Conservation (phyloP, 2,888 invertebrate species). For the Cantharis flavilabris region DNA sequence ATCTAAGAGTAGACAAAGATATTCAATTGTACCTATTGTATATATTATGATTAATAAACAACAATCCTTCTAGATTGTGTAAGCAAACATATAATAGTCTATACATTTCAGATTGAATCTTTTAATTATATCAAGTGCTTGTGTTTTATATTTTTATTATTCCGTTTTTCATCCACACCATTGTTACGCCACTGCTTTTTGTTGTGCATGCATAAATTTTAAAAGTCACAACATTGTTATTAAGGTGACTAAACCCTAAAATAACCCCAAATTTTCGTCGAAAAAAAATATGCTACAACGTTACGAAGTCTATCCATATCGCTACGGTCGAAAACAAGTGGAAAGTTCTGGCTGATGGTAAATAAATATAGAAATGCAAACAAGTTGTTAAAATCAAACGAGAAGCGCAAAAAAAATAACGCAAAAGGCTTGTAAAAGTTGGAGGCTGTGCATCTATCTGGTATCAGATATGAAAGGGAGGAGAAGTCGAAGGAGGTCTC, state of each 20-base stretch:
- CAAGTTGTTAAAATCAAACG: conserved; percentile 13
- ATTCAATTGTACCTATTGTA: conserved; percentile 11
- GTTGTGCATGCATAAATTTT: not conserved
- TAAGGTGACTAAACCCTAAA: not conserved
- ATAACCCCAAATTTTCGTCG: not conserved
- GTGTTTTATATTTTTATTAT: not conserved
- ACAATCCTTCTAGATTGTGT: not conserved
- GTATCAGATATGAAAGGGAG: conserved; percentile 40
- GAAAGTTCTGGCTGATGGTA: conserved; percentile 1
- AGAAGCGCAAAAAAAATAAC: conserved; percentile 7
- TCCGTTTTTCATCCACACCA: not conserved
- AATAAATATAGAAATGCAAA: conserved; percentile 9
- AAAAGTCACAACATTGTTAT: not conserved
- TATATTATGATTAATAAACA: conserved; percentile 12
- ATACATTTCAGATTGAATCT: not conserved
- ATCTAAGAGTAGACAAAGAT: conserved; percentile 1
- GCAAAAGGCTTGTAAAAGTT: conserved; percentile 40
- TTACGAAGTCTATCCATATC: not conserved
- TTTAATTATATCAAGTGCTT: not conserved
- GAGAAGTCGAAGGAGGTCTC: conserved; percentile 51
- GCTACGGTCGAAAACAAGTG: not conserved
- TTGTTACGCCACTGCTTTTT: not conserved
- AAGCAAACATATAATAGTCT: not conserved
- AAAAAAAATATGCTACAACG: not conserved
- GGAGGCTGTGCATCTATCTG: conserved; percentile 42